Conservation (phyloP, 2,888 invertebrate species). For the Noctua janthina region DNA sequence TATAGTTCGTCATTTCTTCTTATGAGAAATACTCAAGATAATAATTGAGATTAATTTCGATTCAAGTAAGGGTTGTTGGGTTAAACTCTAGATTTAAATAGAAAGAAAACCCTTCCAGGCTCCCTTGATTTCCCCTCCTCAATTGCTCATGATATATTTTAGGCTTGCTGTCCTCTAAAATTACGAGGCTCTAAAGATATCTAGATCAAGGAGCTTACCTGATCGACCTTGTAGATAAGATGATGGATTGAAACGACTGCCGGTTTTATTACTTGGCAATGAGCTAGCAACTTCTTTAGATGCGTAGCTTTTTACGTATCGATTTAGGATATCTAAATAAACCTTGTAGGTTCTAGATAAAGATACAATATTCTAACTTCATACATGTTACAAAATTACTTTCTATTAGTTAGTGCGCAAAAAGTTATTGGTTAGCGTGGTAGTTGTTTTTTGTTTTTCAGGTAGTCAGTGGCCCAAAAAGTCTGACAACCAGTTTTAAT, state of each 20-base stretch:
- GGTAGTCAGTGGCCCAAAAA: too few species aligned
- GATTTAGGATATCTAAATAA: not conserved
- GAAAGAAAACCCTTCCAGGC: not conserved
- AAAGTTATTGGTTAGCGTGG: too few species aligned
- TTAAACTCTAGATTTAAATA: not conserved
- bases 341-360: not conserved
- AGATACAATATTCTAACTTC: not conserved
- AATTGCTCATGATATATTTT: not conserved
- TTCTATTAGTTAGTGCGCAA: too few species aligned
- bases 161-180: constrained; percentile 7
- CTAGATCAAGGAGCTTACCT: not conserved
- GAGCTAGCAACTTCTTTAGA: not conserved
- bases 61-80: not conserved
- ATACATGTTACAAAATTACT: too few species aligned
- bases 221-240: constrained; percentile 36
- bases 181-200: constrained; percentile 19
- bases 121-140: not conserved
- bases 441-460: too few species aligned
- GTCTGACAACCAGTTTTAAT: too few species aligned
- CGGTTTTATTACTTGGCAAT: constrained; percentile 27
- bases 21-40: too few species aligned
- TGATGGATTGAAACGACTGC: constrained; percentile 12
- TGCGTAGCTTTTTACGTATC: not conserved
- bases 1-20: too few species aligned
- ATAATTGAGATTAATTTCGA: not conserved